phyloP scores from a whole-genome alignment of 2,888 invertebrate genomes.

The Micropterix aruncella region DNA sequence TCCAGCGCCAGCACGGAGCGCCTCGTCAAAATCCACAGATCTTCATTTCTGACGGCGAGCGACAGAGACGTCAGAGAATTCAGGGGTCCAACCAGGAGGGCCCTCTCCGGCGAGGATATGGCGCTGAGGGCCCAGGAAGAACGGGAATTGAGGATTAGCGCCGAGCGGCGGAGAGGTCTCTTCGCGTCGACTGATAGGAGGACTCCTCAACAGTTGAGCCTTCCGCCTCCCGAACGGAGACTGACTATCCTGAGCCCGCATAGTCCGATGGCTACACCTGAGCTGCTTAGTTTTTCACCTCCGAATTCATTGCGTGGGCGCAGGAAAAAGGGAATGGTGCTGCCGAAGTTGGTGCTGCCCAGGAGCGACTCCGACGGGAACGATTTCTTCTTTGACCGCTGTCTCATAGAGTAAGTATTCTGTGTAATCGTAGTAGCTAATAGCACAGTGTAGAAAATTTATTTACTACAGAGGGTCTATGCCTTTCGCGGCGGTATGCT shows the following conservation, averaged over 20 bases:
- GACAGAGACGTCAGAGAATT: conserved; percentile 53
- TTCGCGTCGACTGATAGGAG: conserved; percentile 53
- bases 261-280: conserved; percentile 56
- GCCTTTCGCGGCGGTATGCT: too few relatives aligned
- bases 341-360: conserved; percentile 61
- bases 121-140: conserved; percentile 21
- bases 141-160: conserved; percentile 24
- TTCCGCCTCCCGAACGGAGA: conserved; percentile 51
- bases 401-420: conserved; percentile 46
- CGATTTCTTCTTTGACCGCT: conserved; percentile 49
- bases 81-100: conserved; percentile 44
- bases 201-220: conserved; percentile 50
- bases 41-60: conserved; percentile 50
- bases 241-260: conserved; percentile 71
- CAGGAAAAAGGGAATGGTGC: conserved; percentile 56
- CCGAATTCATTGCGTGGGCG: conserved; percentile 40
- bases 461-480: too few relatives aligned
- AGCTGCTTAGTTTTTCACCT: conserved; percentile 47
- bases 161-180: conserved; percentile 50
- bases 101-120: conserved; percentile 48
- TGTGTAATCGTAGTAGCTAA: too few relatives aligned
- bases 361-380: conserved; percentile 62
- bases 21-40: conserved; percentile 32
- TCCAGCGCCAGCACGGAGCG: conserved; percentile 24
- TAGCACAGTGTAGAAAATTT: too few relatives aligned